phyloP scores from a whole-genome alignment of 30 jellyfish, hydroid and myxozoan species.

The Nemopilema nomurai region DNA sequence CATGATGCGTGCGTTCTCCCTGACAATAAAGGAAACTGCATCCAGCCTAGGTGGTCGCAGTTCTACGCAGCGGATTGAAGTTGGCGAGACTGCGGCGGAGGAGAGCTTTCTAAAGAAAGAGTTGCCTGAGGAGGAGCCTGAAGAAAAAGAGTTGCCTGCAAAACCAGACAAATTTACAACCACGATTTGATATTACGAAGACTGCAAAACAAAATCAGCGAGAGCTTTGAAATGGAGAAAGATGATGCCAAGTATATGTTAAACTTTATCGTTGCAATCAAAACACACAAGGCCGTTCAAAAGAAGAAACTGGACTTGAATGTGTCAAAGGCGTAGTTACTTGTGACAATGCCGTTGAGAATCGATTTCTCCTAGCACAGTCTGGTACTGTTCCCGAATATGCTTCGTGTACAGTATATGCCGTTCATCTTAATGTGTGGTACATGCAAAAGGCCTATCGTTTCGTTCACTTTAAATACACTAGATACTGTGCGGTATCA shows the following conservation, averaged over 20 bases:
- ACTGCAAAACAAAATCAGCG: not conserved
- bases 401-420: too few species aligned
- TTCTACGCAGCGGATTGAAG: not conserved
- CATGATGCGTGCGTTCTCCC: constrained; percentile 9
- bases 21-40: not conserved
- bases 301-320: not conserved
- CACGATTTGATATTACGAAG: not conserved
- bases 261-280: not conserved
- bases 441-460: too few species aligned
- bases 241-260: not conserved
- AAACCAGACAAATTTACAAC: not conserved
- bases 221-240: constrained; percentile 4
- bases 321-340: not conserved
- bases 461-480: too few species aligned
- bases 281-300: not conserved
- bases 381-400: too few species aligned
- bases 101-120: not conserved
- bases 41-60: not conserved
- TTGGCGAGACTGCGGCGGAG: not conserved
- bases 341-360: too few species aligned
- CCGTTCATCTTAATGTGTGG: too few species aligned
- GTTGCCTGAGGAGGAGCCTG: not conserved
- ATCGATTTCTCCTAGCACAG: too few species aligned
- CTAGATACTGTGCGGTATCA: too few species aligned
- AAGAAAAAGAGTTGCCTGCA: not conserved